phyloP scores from a whole-genome alignment of 2,797 vertebrate genomes.

The Lithobates sylvaticus region DNA sequence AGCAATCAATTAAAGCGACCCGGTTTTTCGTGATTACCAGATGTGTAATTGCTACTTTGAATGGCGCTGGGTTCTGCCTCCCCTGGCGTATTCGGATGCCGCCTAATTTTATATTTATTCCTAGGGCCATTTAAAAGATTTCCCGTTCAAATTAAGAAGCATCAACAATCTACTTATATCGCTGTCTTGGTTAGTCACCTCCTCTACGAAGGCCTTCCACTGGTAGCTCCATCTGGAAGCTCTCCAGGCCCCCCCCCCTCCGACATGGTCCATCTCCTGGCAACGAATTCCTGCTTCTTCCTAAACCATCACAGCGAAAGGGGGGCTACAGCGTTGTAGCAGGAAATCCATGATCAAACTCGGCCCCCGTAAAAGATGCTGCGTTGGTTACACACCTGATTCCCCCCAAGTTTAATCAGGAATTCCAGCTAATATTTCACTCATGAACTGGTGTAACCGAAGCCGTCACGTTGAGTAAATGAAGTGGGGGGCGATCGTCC shows the following conservation, averaged over 20 bases:
- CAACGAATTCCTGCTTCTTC: slow-evolving; percentile 47
- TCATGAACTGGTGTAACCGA: slow-evolving; percentile 52
- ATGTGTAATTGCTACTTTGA: slow-evolving; percentile 31
- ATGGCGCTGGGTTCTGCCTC: slow-evolving; percentile 23
- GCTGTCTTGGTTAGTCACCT: slow-evolving; percentile 14
- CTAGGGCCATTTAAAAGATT: slow-evolving; percentile 52
- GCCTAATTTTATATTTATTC: slow-evolving; percentile 39
- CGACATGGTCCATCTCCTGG: slow-evolving; percentile 32
- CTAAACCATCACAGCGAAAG: slow-evolving; percentile 36
- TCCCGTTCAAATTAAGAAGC: slow-evolving; percentile 52
- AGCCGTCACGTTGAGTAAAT: slow-evolving; percentile 45
- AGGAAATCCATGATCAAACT: slow-evolving; percentile 57
- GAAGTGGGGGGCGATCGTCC: slow-evolving; percentile 54
- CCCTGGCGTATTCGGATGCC: slow-evolving; percentile 3
- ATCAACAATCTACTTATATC: slow-evolving; percentile 36
- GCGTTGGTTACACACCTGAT: slow-evolving; percentile 49
- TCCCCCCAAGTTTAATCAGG: slow-evolving; percentile 48
- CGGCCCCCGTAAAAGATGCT: slow-evolving; percentile 8
- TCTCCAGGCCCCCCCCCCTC: background rate
- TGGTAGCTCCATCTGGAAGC: slow-evolving; percentile 40
- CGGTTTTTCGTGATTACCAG: slow-evolving; percentile 16
- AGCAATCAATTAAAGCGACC: slow-evolving; percentile 28
- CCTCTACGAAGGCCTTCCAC: slow-evolving; percentile 3
- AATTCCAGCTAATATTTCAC: slow-evolving; percentile 56
- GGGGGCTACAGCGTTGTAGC: slow-evolving; percentile 39